phyloP scores from a whole-genome alignment of 64 coral and sea anemone genomes.

The Pocillopora verrucosa region DNA sequence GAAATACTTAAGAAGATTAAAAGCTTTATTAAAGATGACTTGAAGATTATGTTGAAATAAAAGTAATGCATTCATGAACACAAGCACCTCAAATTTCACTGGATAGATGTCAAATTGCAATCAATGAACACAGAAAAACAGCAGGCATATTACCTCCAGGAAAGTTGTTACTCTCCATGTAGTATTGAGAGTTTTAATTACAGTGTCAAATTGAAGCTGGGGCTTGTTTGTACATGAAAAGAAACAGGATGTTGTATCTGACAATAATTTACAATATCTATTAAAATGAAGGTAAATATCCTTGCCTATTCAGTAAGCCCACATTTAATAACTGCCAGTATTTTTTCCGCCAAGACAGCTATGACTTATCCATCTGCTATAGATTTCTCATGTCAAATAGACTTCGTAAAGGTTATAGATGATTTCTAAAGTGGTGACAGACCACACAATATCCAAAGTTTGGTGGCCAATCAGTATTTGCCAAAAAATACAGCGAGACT shows the following conservation, averaged over 20 bases:
- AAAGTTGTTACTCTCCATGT: not conserved
- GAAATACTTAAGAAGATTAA: constrained; percentile 47
- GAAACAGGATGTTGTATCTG: constrained; percentile 3
- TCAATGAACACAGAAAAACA: constrained; percentile 9
- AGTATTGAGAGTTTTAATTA: not conserved
- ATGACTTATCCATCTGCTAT: not conserved
- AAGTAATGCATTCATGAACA: constrained; percentile 18
- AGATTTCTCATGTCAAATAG: not conserved
- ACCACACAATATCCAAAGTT: not conserved
- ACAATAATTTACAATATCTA: constrained; percentile 1
- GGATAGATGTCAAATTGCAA: constrained; percentile 13
- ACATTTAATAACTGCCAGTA: not conserved
- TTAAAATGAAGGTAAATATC: constrained; percentile 22
- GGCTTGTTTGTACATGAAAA: not conserved
- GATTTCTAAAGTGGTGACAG: not conserved
- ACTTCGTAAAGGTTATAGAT: not conserved
- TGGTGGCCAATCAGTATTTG: not conserved
- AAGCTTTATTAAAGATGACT: constrained; percentile 15
- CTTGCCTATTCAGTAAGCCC: not conserved
- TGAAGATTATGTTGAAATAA: constrained; percentile 26
- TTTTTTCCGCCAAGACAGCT: not conserved
- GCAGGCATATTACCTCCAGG: not conserved
- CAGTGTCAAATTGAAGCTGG: not conserved
- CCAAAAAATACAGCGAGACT: constrained; percentile 21
- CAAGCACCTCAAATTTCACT: constrained; percentile 20